A percentile compares a stretch with the other conserved stretches of the same genome.
Conservation (phyloP, 2,113 vertebrate genomes). For the Proteles cristata region DNA sequence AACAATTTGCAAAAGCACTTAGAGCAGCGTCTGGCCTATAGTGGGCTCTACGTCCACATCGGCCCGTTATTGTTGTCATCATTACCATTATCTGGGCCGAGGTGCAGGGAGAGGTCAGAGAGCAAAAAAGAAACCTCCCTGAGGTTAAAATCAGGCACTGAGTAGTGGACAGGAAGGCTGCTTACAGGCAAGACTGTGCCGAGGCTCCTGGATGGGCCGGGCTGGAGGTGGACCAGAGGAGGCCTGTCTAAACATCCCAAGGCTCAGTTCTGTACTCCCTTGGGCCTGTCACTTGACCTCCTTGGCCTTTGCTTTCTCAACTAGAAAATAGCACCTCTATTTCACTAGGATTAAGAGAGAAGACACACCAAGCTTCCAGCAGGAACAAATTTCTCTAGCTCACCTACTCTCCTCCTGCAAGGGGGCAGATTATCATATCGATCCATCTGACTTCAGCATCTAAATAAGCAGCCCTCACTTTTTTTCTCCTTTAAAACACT, state of each 20-base stretch:
- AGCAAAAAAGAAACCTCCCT: background rate
- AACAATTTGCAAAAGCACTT: background rate
- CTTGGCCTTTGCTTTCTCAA: background rate
- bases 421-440: background rate
- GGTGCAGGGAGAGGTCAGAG: background rate
- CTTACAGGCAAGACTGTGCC: background rate
- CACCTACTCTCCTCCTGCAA: background rate
- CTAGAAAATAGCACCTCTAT: background rate
- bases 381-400: background rate
- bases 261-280: background rate
- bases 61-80: no score
- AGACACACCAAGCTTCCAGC: background rate
- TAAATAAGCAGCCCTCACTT: background rate
- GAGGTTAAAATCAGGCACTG: background rate
- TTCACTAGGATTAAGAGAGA: background rate
- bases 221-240: background rate
- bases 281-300: background rate
- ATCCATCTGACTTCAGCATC: background rate
- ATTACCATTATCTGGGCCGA: background rate
- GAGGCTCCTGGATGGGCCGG: background rate
- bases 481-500: slow-evolving; percentile 22
- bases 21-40: background rate
- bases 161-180: background rate
- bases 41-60: accelerated
- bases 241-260: background rate